Evolutionary conservation across 2,113 vertebrate species (phyloP).

Genomic region (Brachypodius melanocephalos): DNA sequence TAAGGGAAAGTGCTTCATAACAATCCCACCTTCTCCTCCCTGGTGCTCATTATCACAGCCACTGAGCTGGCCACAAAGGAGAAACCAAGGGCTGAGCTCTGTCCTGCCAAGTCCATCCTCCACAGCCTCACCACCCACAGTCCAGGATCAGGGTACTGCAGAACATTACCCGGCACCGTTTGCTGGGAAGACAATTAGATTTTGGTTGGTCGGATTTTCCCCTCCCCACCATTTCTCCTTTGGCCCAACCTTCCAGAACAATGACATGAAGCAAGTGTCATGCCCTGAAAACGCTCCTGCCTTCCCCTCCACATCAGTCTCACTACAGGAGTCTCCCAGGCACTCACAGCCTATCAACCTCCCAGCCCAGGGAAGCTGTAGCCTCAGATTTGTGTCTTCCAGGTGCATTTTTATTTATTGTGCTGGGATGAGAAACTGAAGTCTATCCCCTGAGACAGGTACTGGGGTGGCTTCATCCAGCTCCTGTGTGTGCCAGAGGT

Average conservation of each 20-base stretch:
- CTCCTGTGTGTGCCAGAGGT: neutral
- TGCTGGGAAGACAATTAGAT: neutral
- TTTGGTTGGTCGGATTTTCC: neutral
- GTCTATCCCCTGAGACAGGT: fast-evolving
- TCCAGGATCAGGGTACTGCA: neutral
- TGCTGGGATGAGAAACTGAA: neutral
- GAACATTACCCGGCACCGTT: neutral
- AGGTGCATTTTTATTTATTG: neutral
- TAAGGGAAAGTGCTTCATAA: neutral
- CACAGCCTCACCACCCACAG: neutral
- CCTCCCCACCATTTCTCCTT: neutral
- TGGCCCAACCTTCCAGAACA: neutral
- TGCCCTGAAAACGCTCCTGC: neutral
- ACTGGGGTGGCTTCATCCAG: neutral
- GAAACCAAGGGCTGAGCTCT: neutral
- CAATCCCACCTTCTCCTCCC: no score
- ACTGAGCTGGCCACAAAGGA: neutral
- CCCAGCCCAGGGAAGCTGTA: fast-evolving
- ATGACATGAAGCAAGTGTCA: neutral
- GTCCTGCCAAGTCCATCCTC: neutral
- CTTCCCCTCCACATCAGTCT: neutral
- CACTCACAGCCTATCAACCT: neutral
- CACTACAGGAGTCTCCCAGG: neutral
- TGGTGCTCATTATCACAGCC: neutral
- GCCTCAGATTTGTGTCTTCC: neutral